A percentile compares a stretch with the other conserved stretches of the same genome.
Evolutionary conservation across 1,140 invertebrate genomes (phyloP).

Genomic region (Medauroidea extradentata): DNA sequence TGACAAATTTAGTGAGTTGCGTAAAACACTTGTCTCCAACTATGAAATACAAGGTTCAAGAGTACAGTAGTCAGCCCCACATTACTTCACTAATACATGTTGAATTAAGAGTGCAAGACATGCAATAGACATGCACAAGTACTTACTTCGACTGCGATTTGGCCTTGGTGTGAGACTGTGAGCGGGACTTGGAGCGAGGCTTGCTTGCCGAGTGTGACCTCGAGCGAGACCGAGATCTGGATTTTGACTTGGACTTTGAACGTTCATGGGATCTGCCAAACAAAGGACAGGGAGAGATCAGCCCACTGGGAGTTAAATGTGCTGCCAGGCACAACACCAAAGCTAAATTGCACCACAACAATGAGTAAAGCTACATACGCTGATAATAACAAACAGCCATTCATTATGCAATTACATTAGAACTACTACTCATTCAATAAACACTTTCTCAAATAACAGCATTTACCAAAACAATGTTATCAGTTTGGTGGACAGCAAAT

Average conservation of each 20-base stretch:
- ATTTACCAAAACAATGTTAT: no score
- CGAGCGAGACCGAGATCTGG: slow-evolving; percentile 54
- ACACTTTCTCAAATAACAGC: no score
- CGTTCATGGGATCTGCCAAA: slow-evolving; percentile 54
- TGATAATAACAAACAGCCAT: slow-evolving; percentile 8
- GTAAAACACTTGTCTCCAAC: no score
- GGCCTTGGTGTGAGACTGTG: slow-evolving; percentile 52
- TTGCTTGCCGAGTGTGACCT: slow-evolving; percentile 42
- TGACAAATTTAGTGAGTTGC: no score
- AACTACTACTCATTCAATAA: no score
- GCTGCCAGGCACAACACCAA: slow-evolving; percentile 30
- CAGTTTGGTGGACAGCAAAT: no score
- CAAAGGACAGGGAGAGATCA: slow-evolving; percentile 24
- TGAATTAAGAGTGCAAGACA: no score
- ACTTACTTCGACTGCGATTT: slow-evolving; percentile 50
- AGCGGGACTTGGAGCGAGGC: slow-evolving; percentile 55
- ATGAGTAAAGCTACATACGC: slow-evolving; percentile 15
- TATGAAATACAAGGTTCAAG: no score
- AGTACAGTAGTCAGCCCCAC: no score
- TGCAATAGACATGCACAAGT: no score
- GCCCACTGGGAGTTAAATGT: slow-evolving; percentile 12
- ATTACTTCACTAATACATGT: no score
- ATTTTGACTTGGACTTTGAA: slow-evolving; percentile 52
- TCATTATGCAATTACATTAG: no score
- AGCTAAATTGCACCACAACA: slow-evolving; percentile 23